phyloP scores from a whole-genome alignment of 2,888 invertebrate species.

The Calameuta idolon region DNA sequence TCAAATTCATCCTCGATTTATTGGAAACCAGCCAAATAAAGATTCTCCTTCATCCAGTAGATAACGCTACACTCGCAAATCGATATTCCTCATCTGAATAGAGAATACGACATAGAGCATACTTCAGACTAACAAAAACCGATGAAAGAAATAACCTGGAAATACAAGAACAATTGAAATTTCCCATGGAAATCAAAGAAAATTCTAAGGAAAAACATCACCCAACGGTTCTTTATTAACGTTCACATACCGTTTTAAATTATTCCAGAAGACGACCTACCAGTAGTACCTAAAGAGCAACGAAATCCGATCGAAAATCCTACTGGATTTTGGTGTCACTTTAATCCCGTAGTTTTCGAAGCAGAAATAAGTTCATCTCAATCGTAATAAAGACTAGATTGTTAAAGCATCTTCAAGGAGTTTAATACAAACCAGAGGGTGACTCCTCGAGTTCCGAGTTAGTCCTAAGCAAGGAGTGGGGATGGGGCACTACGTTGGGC shows the following conservation, averaged over 20 bases:
- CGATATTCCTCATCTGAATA: not conserved
- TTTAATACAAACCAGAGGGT: conserved; percentile 10
- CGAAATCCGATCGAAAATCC: not conserved
- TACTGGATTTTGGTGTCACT: not conserved
- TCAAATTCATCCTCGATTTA: not conserved
- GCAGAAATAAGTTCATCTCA: not conserved
- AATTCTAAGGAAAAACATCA: not conserved
- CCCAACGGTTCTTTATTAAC: not conserved
- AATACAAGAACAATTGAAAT: not conserved
- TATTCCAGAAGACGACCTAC: not conserved
- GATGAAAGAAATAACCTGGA: conserved; percentile 11
- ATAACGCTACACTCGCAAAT: not conserved
- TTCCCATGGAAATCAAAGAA: not conserved
- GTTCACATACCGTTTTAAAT: not conserved
- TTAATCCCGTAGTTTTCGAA: not conserved
- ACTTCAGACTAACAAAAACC: not conserved
- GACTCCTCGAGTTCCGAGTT: conserved; percentile 7
- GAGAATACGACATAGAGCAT: not conserved
- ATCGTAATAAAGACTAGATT: not conserved
- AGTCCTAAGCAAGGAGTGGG: conserved; percentile 3
- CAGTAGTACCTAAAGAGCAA: not conserved
- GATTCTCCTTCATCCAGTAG: not conserved
- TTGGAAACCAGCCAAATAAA: not conserved
- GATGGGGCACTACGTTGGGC: conserved; percentile 29
- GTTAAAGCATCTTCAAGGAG: not conserved